Evolutionary conservation across 2,888 invertebrate genomes (phyloP).

Genomic region (Drosophila mercatorum): DNA sequence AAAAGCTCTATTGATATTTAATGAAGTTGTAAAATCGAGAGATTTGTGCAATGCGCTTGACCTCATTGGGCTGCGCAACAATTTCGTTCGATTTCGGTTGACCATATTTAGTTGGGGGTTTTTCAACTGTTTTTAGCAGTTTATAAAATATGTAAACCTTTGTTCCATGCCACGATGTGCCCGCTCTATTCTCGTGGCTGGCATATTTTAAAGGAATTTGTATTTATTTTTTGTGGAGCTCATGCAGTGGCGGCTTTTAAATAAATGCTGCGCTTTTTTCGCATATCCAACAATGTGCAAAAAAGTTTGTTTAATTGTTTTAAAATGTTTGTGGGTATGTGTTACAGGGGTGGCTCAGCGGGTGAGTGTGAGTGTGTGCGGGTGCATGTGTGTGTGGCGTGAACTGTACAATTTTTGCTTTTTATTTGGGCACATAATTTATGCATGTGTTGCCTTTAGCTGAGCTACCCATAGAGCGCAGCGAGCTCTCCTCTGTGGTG

Average conservation of each 20-base stretch:
- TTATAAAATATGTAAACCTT: constrained; percentile 54
- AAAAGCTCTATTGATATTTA: constrained; percentile 28
- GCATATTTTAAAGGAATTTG: constrained; percentile 38
- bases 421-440: constrained; percentile 60
- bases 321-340: constrained; percentile 54
- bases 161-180: constrained; percentile 20
- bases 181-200: constrained; percentile 10
- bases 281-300: constrained; percentile 25
- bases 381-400: constrained; percentile 20
- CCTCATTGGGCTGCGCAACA: constrained; percentile 9
- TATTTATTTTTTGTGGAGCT: constrained; percentile 7
- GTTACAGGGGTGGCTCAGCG: not conserved
- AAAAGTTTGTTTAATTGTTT: constrained; percentile 66
- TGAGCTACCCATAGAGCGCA: constrained; percentile 25
- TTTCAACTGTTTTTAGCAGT: constrained; percentile 36
- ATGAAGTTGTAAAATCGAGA: constrained; percentile 23
- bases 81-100: constrained; percentile 44
- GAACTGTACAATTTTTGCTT: constrained; percentile 24
- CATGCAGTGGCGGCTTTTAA: constrained; percentile 44
- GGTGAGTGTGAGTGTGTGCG: too few species aligned
- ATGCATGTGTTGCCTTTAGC: constrained; percentile 46
- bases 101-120: constrained; percentile 43
- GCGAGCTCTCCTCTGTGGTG: constrained; percentile 1
- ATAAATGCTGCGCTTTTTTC: constrained; percentile 56
- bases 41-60: constrained; percentile 24